Percentiles rank a stretch among this genome's conserved stretches.
Conservation (phyloP, 2,113 vertebrate genomes). For the Chaetodon trifascialis region DNA sequence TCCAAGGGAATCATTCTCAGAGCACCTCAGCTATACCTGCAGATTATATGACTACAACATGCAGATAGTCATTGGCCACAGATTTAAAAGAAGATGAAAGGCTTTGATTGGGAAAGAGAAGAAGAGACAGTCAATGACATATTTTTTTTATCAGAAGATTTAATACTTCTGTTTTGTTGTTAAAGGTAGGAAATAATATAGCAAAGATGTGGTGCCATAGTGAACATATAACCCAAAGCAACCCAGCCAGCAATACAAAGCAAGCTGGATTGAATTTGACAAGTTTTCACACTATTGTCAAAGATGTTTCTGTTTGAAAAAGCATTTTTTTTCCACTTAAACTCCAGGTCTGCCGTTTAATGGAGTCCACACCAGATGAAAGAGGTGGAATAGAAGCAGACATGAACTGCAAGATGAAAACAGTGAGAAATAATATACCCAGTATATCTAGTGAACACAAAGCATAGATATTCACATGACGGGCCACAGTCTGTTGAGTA, state of each 20-base stretch:
- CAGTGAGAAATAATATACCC: not conserved
- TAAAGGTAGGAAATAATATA: not conserved
- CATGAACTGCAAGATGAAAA: not conserved
- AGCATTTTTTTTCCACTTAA: not conserved
- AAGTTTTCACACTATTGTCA: constrained; percentile 4
- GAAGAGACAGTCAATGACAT: not conserved
- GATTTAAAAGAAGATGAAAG: not conserved
- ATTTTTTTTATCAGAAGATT: not conserved
- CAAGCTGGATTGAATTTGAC: constrained; percentile 8
- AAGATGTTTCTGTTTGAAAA: not conserved
- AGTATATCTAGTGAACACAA: not conserved
- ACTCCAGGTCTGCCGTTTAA: constrained; percentile 10
- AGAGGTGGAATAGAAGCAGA: not conserved
- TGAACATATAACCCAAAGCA: constrained; percentile 1
- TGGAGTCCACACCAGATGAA: constrained; percentile 4
- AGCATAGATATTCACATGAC: not conserved
- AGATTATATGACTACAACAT: not conserved
- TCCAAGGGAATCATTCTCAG: not conserved
- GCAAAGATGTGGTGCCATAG: not conserved
- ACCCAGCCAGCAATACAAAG: not conserved
- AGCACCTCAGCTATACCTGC: not conserved
- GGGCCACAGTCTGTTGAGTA: not conserved
- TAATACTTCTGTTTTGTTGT: not conserved
- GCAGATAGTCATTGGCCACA: not conserved
- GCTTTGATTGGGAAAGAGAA: not conserved